Evolutionary conservation across 2,888 invertebrate species (phyloP), one percentile per base, ranked within the genome.

Genomic region (Drosophila mettleri): DNA sequence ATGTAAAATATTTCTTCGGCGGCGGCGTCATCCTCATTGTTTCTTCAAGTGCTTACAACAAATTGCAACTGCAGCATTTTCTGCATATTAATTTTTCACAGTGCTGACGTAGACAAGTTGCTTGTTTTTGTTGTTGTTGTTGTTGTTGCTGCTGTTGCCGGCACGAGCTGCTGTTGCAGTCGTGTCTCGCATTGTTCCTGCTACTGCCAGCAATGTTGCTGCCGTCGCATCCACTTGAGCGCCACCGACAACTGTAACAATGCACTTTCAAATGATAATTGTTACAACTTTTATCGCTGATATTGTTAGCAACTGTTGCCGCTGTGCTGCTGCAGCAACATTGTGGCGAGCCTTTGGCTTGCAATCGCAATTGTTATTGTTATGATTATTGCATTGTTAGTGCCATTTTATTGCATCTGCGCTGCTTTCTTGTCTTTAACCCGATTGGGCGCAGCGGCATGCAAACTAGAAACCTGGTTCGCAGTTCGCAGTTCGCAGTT

Each of bases 211-310:
- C 22, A 16, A 27, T 45, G 45, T n/a, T 52, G 49, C 51, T 38
- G 49, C 39, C 57, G 64, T 55, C 36, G 66, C 70, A 61, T 61
- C 75, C 72, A 80, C 81, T 81, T 86, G 63, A 70, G 84, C 72
- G 67, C 68, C 79, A 60, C 74, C 76, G 80, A 77, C 84, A 83
- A 86, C 79, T 83, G 78, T 83, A 83, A 86, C 86, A 86, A 86
- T 86, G 84, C 88, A 86, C 79, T 86, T 86, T 88, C 80, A 86
- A 88, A 86, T 88, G 88, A 86, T 86, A 88, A 86, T 86, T 86
- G 86, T 81, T 83, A 81, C 83, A 86, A 88, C 83, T 86, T 86
- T 83, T 88, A 83, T 86, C 79, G 83, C 76, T 87, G 78, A 80
- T 85, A 85, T 76, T 77, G 80, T 76, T 39, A 49, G 68, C 86